Percentiles rank a stretch among this genome's conserved stretches.
These are phyloP conservation scores for Reticulitermes speratus DNA, from an alignment of 1,140 invertebrate genomes.

Conservation along the genomic window DNA sequence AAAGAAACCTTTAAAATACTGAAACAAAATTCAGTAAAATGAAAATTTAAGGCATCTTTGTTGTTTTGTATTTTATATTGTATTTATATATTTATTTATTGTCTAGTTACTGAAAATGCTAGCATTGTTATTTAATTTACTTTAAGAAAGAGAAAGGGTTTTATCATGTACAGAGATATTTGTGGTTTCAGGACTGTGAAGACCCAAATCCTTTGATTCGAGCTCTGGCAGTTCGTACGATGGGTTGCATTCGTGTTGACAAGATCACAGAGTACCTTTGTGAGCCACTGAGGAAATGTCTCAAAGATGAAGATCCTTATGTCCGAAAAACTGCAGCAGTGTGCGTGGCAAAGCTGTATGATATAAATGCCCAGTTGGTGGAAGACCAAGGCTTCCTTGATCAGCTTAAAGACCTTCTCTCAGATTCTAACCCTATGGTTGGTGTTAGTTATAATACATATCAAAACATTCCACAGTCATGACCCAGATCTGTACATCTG, in stretches of 20 bases:
- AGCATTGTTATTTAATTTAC: no score
- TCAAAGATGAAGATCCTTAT: slow-evolving; percentile 99
- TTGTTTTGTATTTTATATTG: no score
- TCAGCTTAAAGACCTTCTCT: slow-evolving; percentile 93
- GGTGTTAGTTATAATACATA: slow-evolving; percentile 30
- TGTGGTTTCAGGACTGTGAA: slow-evolving; percentile 87
- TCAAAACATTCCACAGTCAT: neutral
- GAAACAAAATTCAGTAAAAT: no score
- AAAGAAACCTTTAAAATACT: no score
- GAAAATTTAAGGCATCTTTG: no score
- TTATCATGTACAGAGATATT: no score
- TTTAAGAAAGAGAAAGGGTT: no score
- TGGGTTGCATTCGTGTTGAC: slow-evolving; percentile 99
- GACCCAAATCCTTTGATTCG: slow-evolving; percentile 99
- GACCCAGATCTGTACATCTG: no score
- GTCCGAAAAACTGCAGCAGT: slow-evolving; percentile 99
- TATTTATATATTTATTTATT: no score
- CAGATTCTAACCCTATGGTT: slow-evolving; percentile 99
- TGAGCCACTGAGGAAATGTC: slow-evolving; percentile 96
- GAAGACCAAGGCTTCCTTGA: slow-evolving; percentile 99
- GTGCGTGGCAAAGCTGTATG: slow-evolving; percentile 98
- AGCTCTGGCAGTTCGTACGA: slow-evolving; percentile 96
- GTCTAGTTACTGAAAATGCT: no score
- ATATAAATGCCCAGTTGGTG: slow-evolving; percentile 96
- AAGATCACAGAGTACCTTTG: slow-evolving; percentile 99